A percentile compares a stretch with the other conserved stretches of the same genome.
Conservation (phyloP, 2,113 vertebrate genomes). For the Anarhynchus alexandrinus region DNA sequence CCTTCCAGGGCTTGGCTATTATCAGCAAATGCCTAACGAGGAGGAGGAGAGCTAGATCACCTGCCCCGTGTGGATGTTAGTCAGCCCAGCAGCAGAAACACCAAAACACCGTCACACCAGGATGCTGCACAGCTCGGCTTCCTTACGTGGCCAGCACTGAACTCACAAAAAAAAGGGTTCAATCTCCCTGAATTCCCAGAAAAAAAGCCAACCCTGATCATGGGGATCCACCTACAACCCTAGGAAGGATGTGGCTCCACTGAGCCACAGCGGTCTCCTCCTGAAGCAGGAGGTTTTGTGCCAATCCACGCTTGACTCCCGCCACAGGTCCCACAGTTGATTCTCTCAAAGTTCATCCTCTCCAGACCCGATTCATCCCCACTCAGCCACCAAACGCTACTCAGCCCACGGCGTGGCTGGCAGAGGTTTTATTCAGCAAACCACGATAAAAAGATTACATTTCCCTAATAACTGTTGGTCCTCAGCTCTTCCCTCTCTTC, state of each 20-base stretch:
- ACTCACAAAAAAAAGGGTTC: neutral
- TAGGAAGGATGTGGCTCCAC: neutral
- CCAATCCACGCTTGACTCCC: neutral
- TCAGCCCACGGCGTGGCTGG: neutral
- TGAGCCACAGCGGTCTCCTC: accelerated
- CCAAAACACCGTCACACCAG: neutral
- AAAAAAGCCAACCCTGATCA: neutral
- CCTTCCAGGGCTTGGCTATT: neutral
- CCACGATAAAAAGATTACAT: neutral
- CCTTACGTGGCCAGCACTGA: accelerated
- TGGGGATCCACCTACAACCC: neutral
- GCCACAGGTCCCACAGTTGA: neutral
- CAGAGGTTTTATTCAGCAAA: neutral
- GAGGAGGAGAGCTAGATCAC: neutral
- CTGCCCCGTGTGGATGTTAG: neutral
- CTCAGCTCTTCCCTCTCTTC: neutral
- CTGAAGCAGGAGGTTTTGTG: neutral
- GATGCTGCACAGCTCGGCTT: accelerated
- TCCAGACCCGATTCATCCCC: neutral
- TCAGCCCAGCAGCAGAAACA: neutral
- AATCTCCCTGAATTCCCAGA: neutral
- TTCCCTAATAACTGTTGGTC: neutral
- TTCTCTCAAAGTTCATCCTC: neutral
- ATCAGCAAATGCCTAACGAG: neutral
- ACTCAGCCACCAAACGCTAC: neutral